Base-by-base conservation (phyloP, 1,140 invertebrate genomes). In the Nasonia longicornis region DNA sequence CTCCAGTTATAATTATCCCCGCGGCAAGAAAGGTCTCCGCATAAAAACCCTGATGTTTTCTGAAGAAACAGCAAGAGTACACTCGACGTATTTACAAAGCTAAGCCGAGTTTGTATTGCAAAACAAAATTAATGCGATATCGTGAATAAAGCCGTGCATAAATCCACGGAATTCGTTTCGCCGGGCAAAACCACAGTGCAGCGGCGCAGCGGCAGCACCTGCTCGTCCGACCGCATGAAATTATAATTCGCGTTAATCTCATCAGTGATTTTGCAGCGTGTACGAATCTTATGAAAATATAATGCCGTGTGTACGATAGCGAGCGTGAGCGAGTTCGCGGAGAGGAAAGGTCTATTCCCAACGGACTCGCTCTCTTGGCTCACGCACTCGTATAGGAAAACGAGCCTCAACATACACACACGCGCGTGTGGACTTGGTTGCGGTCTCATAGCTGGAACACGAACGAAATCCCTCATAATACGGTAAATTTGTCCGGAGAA, bases 231-330 rank as follows among this genome's bases (percentile, higher is more conserved):
- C 6, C 38, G 12, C 22, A 70, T 77, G 29, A 78, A 78, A 69
- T 78, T 69, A 52, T 78, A 78, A 78, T 70, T 67, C 75, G n/a
- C n/a, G 63, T 45, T 67, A 77, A 67, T 67, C 63, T 26, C 63
- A 67, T 77, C 75, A 16, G 38, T 77, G 38, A 77, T 77, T 77
- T 42, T 58, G 20, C 63, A 26, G 12, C 14, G 16, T 31, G 58
- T 77, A 70, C 64, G 31, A 70, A 70, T 78, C 76, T 78, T 52
- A 70, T 78, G 64, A 78, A 78, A 78, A 70, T 31, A 26, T 52
- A 70, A 70, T 78, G 76, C 35, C 29, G 31, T n/a, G 26, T 58
- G n/a, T 58, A 58, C 52, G 52, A 16, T 31, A 12, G 26, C 1
- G 31, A 35, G 31, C 31, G 31, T 3, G 35, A 72, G 71, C 10